Evolutionary conservation across 2,888 invertebrate species (phyloP).

Genomic region (Adineta ricciae): DNA sequence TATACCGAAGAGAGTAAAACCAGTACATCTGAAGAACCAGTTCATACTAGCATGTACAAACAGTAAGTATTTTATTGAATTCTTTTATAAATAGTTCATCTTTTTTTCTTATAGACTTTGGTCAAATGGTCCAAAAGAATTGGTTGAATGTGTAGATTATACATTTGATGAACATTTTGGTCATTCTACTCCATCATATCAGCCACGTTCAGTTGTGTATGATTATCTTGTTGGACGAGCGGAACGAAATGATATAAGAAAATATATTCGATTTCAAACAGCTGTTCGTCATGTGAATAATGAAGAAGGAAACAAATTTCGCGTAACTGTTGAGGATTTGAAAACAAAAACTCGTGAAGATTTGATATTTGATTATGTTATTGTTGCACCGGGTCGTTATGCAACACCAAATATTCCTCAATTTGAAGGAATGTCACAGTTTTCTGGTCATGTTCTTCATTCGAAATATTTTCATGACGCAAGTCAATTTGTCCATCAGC

Average conservation of each 20-base stretch:
- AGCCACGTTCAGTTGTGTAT: conserved; percentile 25
- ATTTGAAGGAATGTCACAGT: neutral
- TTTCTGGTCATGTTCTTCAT: conserved; percentile 23
- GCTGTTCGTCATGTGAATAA: neutral
- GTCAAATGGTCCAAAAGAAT: conserved; percentile 33
- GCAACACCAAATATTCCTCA: conserved; percentile 7
- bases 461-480: neutral
- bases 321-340: neutral
- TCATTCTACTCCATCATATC: conserved; percentile 23
- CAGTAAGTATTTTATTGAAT: too few species aligned
- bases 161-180: conserved; percentile 32
- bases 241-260: neutral
- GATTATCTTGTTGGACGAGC: neutral
- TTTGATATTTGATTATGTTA: conserved; percentile 24
- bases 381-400: conserved; percentile 21
- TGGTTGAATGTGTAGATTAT: conserved; percentile 32
- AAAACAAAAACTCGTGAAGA: neutral
- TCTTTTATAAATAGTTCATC: too few species aligned
- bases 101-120: conserved; percentile 28
- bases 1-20: conserved; percentile 32
- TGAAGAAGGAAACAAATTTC: neutral
- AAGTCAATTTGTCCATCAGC: neutral
- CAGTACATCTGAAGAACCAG: conserved; percentile 26
- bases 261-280: neutral
- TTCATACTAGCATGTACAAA: conserved; percentile 33